phyloP scores from a whole-genome alignment of 2,888 invertebrate species.

The Lucinisca nassula region DNA sequence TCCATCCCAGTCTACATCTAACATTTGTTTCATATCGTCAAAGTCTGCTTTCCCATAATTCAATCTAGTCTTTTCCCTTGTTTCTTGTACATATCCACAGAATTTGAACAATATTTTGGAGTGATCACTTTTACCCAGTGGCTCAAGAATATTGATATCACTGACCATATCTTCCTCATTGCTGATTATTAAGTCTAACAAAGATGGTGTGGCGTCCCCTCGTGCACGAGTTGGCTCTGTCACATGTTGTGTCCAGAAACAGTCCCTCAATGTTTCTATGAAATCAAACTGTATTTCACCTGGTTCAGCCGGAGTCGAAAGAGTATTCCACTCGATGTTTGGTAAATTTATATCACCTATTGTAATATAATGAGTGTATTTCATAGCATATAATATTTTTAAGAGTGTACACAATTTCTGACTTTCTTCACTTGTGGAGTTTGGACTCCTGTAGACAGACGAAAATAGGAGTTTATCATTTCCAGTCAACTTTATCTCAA shows the following conservation, averaged over 20 bases:
- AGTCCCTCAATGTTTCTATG: conserved; percentile 32
- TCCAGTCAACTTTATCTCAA: not conserved
- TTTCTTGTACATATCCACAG: not conserved
- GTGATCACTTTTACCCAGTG: conserved; percentile 53
- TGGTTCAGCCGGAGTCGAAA: not conserved
- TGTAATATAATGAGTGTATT: not conserved
- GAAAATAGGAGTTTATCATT: not conserved
- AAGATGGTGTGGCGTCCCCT: conserved; percentile 11
- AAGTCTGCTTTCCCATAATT: not conserved
- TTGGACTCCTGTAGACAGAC: conserved; percentile 24
- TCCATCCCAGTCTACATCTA: conserved; percentile 1
- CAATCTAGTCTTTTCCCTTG: not conserved
- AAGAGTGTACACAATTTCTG: not conserved
- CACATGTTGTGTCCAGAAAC: conserved; percentile 29
- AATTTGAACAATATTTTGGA: conserved; percentile 10
- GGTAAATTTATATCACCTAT: conserved; percentile 18
- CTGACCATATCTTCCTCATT: conserved; percentile 35
- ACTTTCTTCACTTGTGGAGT: not conserved
- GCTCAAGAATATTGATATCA: not conserved
- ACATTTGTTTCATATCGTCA: not conserved
- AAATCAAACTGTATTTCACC: conserved; percentile 14
- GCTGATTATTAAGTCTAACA: conserved; percentile 24
- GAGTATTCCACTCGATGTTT: conserved; percentile 12
- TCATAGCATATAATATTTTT: not conserved
- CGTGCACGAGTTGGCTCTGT: conserved; percentile 24